Evolutionary conservation across 1,140 invertebrate genomes (phyloP), one percentile per base, ranked within the genome.

Genomic region (Limonius californicus): DNA sequence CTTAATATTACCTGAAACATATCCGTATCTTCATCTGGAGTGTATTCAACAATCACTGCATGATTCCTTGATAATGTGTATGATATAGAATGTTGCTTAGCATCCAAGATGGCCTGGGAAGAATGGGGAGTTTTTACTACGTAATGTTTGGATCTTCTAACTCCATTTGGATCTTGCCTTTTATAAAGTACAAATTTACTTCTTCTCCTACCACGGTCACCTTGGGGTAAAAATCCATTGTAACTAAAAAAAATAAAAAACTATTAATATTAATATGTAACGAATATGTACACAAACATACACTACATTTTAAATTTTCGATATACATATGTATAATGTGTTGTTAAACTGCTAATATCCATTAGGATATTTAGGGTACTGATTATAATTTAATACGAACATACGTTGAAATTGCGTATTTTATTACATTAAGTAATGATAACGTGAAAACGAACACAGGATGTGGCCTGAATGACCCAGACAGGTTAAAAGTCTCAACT

Each of bases 31-130:
- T 91, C 87, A 78, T 98, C 95, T 72, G 89, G 89, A 65, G 89
- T 91, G 79, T 98, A 99, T 79, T 98, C 95, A 14, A 98, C 95
- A 72, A 99, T 97, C 68, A 98, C 93, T 56, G 96, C 94, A 81
- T 98, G 94, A 75, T 91, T 97, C 78, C 95, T 84, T 57, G 91
- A 95, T 67, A 98, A 84, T 54, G 96, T 98, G 78, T 98, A 99
- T 1, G 95, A 97, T 75, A 99, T 97, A 39, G 94, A 97, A 81
- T 98, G 96, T 77, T 92, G 89, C 75, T 82, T 88, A 62, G 87
- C 85, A 78, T 98, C 93, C 72, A 95, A 84, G 68, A 98, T 94
- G 55, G 94, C 94, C 84, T 96, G 88, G 68, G 90, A 89, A 76
- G 84, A 88, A 74, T 92, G 87, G 71, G 94, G 87, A 72, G 94